Conservation (phyloP, 1,140 invertebrate species). For the Drosophila carrolli region DNA sequence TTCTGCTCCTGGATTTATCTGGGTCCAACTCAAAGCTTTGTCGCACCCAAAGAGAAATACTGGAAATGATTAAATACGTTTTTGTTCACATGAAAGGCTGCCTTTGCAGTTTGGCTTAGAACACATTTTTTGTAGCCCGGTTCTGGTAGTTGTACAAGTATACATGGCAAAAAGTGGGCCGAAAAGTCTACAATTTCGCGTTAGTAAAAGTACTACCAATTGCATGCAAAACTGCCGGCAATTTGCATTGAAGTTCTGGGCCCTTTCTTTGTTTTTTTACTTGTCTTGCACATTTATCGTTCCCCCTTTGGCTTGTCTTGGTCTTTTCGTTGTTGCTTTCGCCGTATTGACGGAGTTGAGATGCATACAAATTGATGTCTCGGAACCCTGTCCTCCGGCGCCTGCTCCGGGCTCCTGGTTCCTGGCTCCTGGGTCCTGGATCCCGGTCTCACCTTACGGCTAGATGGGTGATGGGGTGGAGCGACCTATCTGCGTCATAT, state of each 20-base stretch:
- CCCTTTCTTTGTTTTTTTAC: slow-evolving; percentile 16
- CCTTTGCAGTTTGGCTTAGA: slow-evolving; percentile 10
- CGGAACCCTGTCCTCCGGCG: neutral
- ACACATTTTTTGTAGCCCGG: neutral
- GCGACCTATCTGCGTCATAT: slow-evolving; percentile 35
- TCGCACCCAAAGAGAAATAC: slow-evolving; percentile 14
- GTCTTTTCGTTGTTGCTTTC: slow-evolving; percentile 16
- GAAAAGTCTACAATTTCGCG: slow-evolving; percentile 6
- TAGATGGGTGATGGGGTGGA: slow-evolving; percentile 19
- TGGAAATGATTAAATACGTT: slow-evolving; percentile 16
- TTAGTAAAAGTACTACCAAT: slow-evolving; percentile 57
- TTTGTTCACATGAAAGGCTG: neutral
- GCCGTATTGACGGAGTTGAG: slow-evolving; percentile 24
- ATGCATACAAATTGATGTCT: slow-evolving; percentile 44
- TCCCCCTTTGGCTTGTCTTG: slow-evolving; percentile 23
- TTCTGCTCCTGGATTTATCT: slow-evolving; percentile 13
- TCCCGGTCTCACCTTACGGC: slow-evolving; percentile 21
- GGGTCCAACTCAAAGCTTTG: slow-evolving; percentile 5
- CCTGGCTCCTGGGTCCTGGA: neutral
- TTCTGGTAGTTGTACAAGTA: slow-evolving; percentile 4
- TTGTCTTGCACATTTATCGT: slow-evolving; percentile 53
- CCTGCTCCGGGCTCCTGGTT: neutral
- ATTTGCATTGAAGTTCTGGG: slow-evolving; percentile 57
- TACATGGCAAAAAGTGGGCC: slow-evolving; percentile 10
- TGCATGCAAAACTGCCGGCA: slow-evolving; percentile 66